A percentile compares a stretch with the other conserved stretches of the same genome.
Evolutionary conservation across 1,140 invertebrate species (phyloP).

Genomic region (Drosophila neocordata): DNA sequence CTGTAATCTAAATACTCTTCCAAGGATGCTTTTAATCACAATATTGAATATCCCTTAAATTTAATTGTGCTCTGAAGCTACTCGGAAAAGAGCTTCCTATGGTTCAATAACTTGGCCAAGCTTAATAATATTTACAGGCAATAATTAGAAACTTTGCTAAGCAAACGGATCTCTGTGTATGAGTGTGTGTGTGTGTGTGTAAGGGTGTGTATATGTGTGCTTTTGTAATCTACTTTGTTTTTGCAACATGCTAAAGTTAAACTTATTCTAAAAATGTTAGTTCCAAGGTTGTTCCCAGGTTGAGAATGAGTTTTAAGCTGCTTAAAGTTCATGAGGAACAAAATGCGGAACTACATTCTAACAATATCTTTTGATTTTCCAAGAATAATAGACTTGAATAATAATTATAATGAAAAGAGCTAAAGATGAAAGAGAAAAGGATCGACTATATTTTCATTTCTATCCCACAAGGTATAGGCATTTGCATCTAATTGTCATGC

Average conservation of each 20-base stretch:
- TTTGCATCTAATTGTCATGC: conserved; percentile 57
- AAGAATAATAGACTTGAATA: background rate
- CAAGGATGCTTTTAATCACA: background rate
- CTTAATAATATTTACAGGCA: conserved; percentile 44
- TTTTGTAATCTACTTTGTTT: conserved; percentile 55
- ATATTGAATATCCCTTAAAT: background rate
- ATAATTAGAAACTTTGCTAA: conserved; percentile 45
- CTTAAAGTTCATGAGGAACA: conserved; percentile 54
- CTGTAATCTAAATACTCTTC: conserved; percentile 15
- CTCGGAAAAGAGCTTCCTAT: background rate
- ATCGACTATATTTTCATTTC: too few relatives aligned
- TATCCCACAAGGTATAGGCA: conserved; percentile 1
- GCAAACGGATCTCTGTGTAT: too few relatives aligned
- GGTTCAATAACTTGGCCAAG: background rate
- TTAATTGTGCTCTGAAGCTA: too few relatives aligned
- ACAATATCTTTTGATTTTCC: conserved; percentile 40
- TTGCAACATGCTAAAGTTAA: conserved; percentile 38
- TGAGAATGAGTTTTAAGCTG: conserved; percentile 52
- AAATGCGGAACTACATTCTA: conserved; percentile 58
- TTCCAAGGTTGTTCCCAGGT: background rate
- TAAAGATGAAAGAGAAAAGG: background rate
- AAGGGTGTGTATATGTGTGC: conserved; percentile 14
- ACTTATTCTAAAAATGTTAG: background rate
- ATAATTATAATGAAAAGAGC: background rate
- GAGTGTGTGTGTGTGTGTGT: conserved; percentile 1